Conservation (phyloP, 2,113 vertebrate genomes). For the Meleagris gallopavo region DNA sequence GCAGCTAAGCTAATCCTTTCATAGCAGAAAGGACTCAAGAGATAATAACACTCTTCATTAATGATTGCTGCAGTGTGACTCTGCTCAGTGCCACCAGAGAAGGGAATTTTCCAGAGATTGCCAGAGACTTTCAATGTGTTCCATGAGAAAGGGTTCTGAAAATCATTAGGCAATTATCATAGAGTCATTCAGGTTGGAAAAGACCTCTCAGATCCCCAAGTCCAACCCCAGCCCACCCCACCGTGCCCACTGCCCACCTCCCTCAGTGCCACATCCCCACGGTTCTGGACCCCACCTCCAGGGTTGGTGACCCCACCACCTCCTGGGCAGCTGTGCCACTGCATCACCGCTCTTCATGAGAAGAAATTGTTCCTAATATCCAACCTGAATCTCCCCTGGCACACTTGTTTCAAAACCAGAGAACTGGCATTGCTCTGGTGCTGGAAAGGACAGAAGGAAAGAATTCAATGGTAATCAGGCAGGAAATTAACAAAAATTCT, state of each 20-base stretch:
- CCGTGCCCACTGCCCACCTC: too few relatives aligned
- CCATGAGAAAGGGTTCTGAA: not conserved
- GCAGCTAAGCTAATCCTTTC: not conserved
- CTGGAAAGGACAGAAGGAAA: not conserved
- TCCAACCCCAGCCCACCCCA: too few relatives aligned
- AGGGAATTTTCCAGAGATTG: not conserved
- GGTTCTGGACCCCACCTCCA: too few relatives aligned
- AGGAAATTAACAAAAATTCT: not conserved
- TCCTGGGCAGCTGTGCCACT: too few relatives aligned
- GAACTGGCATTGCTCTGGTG: not conserved
- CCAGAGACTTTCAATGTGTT: not conserved
- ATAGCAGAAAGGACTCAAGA: not conserved
- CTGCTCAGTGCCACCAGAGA: accelerated
- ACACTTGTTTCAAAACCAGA: not conserved
- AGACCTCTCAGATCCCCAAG: too few relatives aligned
- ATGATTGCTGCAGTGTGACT: accelerated
- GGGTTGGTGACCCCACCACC: too few relatives aligned
- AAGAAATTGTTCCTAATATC: too few relatives aligned
- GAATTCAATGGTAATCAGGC: not conserved
- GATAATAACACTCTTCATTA: accelerated
- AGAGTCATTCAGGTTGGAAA: too few relatives aligned
- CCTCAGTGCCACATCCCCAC: too few relatives aligned
- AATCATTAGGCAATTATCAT: not conserved
- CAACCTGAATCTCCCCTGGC: too few relatives aligned
- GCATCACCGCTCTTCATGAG: too few relatives aligned